phyloP scores from a whole-genome alignment of 2,888 invertebrate species.

The Thyatira batis region DNA sequence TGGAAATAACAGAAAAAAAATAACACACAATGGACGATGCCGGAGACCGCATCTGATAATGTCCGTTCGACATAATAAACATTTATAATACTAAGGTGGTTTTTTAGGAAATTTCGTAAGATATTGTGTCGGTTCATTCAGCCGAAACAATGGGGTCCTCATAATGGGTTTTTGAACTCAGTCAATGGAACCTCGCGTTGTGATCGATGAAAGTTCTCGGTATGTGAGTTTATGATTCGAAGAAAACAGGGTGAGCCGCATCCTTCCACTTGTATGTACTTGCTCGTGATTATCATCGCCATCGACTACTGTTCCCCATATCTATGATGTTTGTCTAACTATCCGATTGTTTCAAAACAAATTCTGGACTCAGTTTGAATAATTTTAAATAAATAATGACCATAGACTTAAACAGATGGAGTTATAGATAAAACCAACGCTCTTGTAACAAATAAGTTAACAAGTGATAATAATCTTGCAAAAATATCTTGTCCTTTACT shows the following conservation, averaged over 20 bases:
- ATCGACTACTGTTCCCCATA: not conserved
- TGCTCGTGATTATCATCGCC: not conserved
- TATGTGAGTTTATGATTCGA: constrained; percentile 62
- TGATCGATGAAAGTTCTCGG: constrained; percentile 71
- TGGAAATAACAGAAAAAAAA: constrained; percentile 18
- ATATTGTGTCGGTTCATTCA: constrained; percentile 77
- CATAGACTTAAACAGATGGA: not conserved
- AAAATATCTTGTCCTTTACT: not conserved
- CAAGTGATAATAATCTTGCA: not conserved
- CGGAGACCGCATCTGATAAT: constrained; percentile 54
- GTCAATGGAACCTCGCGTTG: constrained; percentile 67
- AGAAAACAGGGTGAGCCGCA: constrained; percentile 67
- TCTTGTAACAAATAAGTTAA: not conserved
- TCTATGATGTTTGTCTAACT: not conserved
- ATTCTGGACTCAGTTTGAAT: not conserved
- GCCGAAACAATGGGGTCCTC: constrained; percentile 75
- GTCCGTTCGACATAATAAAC: constrained; percentile 56
- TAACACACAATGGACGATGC: constrained; percentile 61
- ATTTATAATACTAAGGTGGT: constrained; percentile 70
- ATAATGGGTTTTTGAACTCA: constrained; percentile 77
- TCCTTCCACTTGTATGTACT: constrained; percentile 55
- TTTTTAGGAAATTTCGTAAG: constrained; percentile 81
- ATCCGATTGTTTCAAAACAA: not conserved
- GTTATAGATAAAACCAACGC: not conserved
- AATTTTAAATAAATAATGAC: not conserved